Evolutionary conservation across 2,797 vertebrate species (phyloP).

Genomic region (Eulemur rubriventer): DNA sequence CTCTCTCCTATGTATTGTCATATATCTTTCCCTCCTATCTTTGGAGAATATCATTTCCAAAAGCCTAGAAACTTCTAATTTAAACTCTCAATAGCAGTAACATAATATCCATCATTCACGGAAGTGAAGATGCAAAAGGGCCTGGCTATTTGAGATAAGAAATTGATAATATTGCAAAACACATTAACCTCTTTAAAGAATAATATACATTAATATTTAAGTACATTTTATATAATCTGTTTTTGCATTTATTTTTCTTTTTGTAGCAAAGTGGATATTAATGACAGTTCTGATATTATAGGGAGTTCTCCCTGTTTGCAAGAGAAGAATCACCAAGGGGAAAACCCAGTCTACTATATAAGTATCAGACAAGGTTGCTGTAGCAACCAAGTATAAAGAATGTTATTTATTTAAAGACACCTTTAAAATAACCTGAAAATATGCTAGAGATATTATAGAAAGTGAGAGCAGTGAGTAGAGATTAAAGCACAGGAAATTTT

Average conservation of each 20-base stretch:
- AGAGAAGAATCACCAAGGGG: not conserved
- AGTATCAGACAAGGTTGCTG: not conserved
- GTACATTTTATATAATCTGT: not conserved
- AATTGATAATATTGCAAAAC: not conserved
- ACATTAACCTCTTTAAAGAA: not conserved
- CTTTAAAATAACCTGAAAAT: not conserved
- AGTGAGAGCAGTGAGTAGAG: not conserved
- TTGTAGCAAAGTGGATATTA: not conserved
- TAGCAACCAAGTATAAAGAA: not conserved
- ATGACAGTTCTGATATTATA: not conserved
- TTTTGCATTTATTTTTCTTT: not conserved
- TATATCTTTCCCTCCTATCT: not conserved
- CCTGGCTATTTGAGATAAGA: not conserved
- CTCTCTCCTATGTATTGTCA: not conserved
- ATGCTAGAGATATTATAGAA: not conserved
- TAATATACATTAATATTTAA: not conserved
- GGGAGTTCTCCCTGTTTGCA: not conserved
- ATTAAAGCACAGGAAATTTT: not conserved
- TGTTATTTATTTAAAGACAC: not conserved
- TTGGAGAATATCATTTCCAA: not conserved
- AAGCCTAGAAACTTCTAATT: not conserved
- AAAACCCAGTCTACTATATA: not conserved
- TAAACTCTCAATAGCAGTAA: not conserved
- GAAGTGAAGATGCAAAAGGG: not conserved
- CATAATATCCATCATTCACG: not conserved